Evolutionary conservation across 1,140 invertebrate genomes (phyloP), one percentile per base, ranked within the genome.

Genomic region (Tenebrio molitor): DNA sequence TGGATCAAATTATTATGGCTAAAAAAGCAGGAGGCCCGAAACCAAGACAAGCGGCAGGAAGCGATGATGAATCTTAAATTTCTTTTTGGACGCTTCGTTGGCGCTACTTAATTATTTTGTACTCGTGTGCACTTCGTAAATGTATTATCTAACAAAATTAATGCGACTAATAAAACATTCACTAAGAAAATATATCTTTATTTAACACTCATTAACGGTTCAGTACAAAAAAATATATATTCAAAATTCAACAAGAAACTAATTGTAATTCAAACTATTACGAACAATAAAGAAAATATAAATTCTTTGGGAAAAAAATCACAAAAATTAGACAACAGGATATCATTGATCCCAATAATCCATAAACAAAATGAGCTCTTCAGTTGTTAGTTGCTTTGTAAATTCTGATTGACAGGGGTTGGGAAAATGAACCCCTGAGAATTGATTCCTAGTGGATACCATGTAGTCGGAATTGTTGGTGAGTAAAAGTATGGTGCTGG

Each of bases 1-100:
- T 99, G n/a, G 97, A 99, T 86, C 93, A 98, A 85, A 99, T 99
- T 71, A 99, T 99, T 69, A 98, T 99, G 96, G 96, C 97, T 0
- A 99, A 99, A 85, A 89, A 92, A 80, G 96, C 97, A 14, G 97
- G 97, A 67, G 97, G 97, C 53, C 97, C 97, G 0, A 97, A 98
- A 86, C 87, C 93, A 0, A 90, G 89, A 81, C 81, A 86, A 42
- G 86, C 86, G 34, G 86, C 88, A 42, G 88, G 87, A 77, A 88
- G 89, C 81, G 93, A 96, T 82, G 92, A 93, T 78, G 91, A 93
- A 77, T 79, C 76, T 68, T 80, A 72, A 77, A 62, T 25, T 29
- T n/a, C n/a, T n/a, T n/a, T n/a, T n/a, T n/a, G n/a, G n/a, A n/a
- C n/a, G n/a, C n/a, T n/a, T n/a, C n/a, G n/a, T n/a, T n/a, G n/a